Evolutionary conservation across 2,797 vertebrate genomes (phyloP), one percentile per base, ranked within the genome.

Genomic region (Esox masquinongy): DNA sequence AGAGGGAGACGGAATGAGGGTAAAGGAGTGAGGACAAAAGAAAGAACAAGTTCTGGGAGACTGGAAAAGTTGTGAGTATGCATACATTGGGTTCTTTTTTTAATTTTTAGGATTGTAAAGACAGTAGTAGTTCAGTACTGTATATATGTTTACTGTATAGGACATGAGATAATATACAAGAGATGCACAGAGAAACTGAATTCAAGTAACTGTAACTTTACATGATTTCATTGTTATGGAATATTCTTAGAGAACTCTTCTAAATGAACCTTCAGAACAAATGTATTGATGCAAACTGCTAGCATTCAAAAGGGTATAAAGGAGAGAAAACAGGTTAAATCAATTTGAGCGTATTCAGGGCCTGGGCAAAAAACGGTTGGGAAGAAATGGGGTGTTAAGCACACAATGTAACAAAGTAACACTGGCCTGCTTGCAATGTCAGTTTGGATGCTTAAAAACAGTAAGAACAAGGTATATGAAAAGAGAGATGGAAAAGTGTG

Each of bases 61-160:
- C 88, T 84, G 84, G 84, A 91, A 86, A 91, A 87, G 75, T 88
- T 90, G 94, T 93, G 84, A 94, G 92, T 92, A 92, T 74, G 3
- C 80, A 78, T 80, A 80, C 29, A 80, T 88, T 89, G 72, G 77
- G 64, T 51, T 80, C 50, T 84, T 88, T 87, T 84, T 70, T 75
- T 71, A 70, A 77, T 56, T 9, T 75, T 61, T 59, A 79, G 76
- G 53, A 56, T 51, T 73, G 73, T 74, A 43, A 49, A 39, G 74
- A 78, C 68, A 22, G 53, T 59, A 53, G 50, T 6, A 53, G 16
- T 53, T 16, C 50, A 53, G 17, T 67, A 47, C 71, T 49, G 51
- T 76, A 71, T 75, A 80, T 15, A 9, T 77, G 22, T 39, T 68
- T 36, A 3, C 31, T 39, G 19, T 68, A 66, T 78, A 64, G 17